Evolutionary conservation across 2,888 invertebrate genomes (phyloP), one percentile per base, ranked within the genome.

Genomic region (Mimachlamys varia): DNA sequence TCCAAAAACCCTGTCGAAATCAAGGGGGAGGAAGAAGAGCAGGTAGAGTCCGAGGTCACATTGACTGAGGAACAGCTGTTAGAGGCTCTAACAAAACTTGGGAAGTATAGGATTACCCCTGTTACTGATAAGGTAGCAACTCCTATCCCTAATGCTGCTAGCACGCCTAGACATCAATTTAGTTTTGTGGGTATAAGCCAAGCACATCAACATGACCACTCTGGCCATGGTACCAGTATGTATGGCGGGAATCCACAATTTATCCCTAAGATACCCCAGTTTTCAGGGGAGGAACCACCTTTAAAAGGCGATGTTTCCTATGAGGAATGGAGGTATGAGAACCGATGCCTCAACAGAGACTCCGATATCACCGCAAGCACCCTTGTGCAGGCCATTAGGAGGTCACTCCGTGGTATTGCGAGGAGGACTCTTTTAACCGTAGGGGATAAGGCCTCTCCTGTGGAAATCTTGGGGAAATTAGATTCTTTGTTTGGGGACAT

Each of bases 271-370:
- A 55, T 90, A 38, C 88, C 91, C 53, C 27, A 87, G 27, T 92
- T 92, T 88, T 90, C 91, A 58, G 87, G 92, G 22, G 87, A 89
- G 53, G 91, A 91, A 38, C 90, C 91, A 62, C 88, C 91, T n/a
- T 90, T 89, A 27, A 92, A 92, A 91, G 91, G 89, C 88, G 90
- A 90, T 55, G 87, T 89, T 37, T 87, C 89, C 0, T 91, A 88
- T 33, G 55, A 33, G 44, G 92, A 90, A 33, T 92, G 91, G 92
- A 27, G 58, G 10, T 92, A 87, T 89, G 91, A 91, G 50, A 88
- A 91, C 1, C 44, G 55, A 58, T 92, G 91, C 58, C 49, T 92
- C 10, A 7, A 12, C 15, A 50, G 50, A 15, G 50, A 50, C 50
- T 19, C 55, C 3, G 55, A 55, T 15, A 17, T 55, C 12, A 19